Evolutionary conservation across 2,888 invertebrate genomes (phyloP).

Genomic region (Lepidocyrtinus sp.): DNA sequence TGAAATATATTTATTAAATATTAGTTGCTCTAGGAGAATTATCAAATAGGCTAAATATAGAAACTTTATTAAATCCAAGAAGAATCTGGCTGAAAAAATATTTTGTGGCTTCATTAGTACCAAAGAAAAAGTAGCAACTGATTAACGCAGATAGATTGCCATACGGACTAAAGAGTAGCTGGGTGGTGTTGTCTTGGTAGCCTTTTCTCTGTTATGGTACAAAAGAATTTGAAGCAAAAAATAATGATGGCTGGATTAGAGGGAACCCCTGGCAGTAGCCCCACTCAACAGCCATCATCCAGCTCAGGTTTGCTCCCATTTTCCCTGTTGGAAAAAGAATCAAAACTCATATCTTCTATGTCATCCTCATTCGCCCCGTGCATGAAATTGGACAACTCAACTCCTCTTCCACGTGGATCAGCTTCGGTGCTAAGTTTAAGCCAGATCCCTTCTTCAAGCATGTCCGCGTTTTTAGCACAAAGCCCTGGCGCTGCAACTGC

Average conservation of each 20-base stretch:
- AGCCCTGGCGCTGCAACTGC: conserved; percentile 25
- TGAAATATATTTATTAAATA: too few relatives aligned
- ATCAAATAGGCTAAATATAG: too few relatives aligned
- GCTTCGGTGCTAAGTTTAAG: conserved; percentile 48
- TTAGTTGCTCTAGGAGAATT: too few relatives aligned
- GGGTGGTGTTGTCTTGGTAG: conserved; percentile 21
- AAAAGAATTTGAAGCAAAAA: conserved; percentile 38
- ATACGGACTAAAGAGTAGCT: not conserved
- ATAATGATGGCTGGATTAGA: conserved; percentile 64
- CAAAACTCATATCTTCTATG: conserved; percentile 59
- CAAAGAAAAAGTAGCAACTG: too few relatives aligned
- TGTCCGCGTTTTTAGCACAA: conserved; percentile 52
- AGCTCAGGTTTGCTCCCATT: conserved; percentile 49
- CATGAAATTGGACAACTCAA: conserved; percentile 18
- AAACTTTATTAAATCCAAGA: too few relatives aligned
- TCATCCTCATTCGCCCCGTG: conserved; percentile 41
- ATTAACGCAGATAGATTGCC: too few relatives aligned
- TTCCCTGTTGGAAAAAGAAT: conserved; percentile 52
- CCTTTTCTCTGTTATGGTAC: conserved; percentile 4
- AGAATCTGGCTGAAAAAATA: too few relatives aligned
- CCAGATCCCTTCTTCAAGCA: conserved; percentile 48
- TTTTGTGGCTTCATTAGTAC: too few relatives aligned
- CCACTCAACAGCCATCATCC: conserved; percentile 67
- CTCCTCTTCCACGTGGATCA: conserved; percentile 31
- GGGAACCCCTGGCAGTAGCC: conserved; percentile 70